These are phyloP conservation scores for Nymphalis c-album DNA, from an alignment of 2,888 invertebrate genomes.

Conservation along the genomic window DNA sequence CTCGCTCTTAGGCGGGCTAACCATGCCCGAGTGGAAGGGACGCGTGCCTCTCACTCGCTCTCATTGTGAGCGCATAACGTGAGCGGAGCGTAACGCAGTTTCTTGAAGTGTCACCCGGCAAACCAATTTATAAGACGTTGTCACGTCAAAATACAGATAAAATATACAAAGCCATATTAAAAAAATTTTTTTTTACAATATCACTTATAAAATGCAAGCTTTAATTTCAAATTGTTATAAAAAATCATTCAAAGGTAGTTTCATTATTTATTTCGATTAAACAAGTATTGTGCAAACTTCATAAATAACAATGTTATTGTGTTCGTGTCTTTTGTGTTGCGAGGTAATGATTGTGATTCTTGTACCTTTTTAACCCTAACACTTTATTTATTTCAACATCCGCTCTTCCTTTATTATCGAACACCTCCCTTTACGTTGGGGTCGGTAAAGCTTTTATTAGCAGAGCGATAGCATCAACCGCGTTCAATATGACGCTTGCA, in stretches of 20 bases:
- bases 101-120: no score
- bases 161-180: background rate
- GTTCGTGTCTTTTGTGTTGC: conserved; percentile 16
- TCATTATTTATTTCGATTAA: background rate
- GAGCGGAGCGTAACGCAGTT: no score
- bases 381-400: conserved; percentile 28
- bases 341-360: conserved; percentile 15
- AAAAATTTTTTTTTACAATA: background rate
- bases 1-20: no score
- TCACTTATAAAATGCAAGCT: no score
- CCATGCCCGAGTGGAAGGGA: no score
- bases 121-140: no score
- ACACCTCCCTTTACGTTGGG: conserved; percentile 20
- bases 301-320: background rate
- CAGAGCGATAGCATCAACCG: conserved; percentile 14
- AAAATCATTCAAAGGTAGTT: background rate
- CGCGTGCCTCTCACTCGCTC: no score
- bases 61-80: no score
- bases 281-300: conserved; percentile 10
- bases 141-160: background rate
- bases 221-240: background rate
- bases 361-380: conserved; percentile 21
- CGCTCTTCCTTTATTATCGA: conserved; percentile 28
- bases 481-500: conserved; percentile 18
- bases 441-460: conserved; percentile 28